These are phyloP conservation scores for Arenicola marina DNA, from an alignment of 2,888 invertebrate species.

Conservation along the genomic window DNA sequence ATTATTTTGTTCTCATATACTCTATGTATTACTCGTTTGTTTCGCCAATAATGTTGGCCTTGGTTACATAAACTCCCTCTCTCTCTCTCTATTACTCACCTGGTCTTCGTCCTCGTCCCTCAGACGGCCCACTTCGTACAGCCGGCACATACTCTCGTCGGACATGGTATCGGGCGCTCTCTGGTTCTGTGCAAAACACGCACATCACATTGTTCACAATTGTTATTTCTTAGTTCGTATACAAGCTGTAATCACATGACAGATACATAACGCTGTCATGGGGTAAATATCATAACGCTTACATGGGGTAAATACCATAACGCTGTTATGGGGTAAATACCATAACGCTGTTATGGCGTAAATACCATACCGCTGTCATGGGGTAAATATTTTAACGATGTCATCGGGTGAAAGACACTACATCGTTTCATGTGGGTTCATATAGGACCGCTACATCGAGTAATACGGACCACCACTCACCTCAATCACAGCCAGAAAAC, in stretches of 20 bases:
- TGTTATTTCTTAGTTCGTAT: not conserved
- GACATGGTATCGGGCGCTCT: slow-evolving; percentile 71
- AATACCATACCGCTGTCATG: not conserved
- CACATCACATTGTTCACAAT: too few relatives aligned
- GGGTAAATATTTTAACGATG: not conserved
- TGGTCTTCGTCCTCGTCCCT: slow-evolving; percentile 88
- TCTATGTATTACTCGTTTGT: too few relatives aligned
- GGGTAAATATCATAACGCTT: not conserved
- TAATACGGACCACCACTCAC: slow-evolving; percentile 45
- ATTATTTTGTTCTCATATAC: too few relatives aligned
- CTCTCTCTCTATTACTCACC: slow-evolving; percentile 66
- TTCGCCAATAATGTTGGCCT: too few relatives aligned
- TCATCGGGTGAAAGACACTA: not conserved
- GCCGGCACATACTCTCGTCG: slow-evolving; percentile 85
- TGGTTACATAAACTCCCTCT: too few relatives aligned
- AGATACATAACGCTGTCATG: not conserved
- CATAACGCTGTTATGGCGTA: not conserved
- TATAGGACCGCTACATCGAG: too few relatives aligned
- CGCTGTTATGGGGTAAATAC: not conserved
- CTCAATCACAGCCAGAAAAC: slow-evolving; percentile 88
- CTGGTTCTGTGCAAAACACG: slow-evolving; percentile 43
- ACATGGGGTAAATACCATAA: not conserved
- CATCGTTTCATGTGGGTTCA: not conserved
- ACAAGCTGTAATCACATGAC: not conserved
- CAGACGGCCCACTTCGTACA: slow-evolving; percentile 89